Evolutionary conservation across 2,888 invertebrate species (phyloP), one percentile per base, ranked within the genome.

Genomic region (Eumerus sabulonum): DNA sequence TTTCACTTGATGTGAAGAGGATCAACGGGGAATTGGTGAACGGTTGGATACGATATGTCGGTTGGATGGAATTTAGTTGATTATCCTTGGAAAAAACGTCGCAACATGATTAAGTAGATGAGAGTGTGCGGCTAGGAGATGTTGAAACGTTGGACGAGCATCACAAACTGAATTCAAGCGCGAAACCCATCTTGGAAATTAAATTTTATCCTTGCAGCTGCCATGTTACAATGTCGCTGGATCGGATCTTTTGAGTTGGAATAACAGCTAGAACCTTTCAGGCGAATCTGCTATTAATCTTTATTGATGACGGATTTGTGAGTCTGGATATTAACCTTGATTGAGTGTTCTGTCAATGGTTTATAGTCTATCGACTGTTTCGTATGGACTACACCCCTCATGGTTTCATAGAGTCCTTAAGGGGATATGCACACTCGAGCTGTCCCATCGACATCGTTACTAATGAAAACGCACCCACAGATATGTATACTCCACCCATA

Each of bases 1-100:
- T 59, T 54, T 63, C 42, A 62, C 42, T 48, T 59, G 50, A 57
- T 42, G 36, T 63, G 72, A 27, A 77, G 68, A 48, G 77, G 77
- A 72, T 77, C 72, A 73, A 77, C 67, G 57, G 68, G 63, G 48
- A 63, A 63, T 59, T 45, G 59, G 27, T 4, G 27, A 4, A 27
- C 7, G 27, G 27, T 27, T 4, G 27, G 27, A 27, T 27, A 27
- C 27, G 27, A 27, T 27, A 27, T 7, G 27, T 27, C 7, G 7
- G 36, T 27, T 27, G 7, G 36, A 54, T 66, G 42, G 48, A 67
- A 50, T 67, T 77, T 67, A 72, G 62, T 72, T 42, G 76, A 67
- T 72, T 67, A 72, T 72, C 67, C 66, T 72, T 67, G 19, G 60
- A 27, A 62, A 42, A 50, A 56, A 14, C 12, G 54, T 57, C 62